These are phyloP conservation scores for Cochlearius cochlearius DNA, from an alignment of 2,113 vertebrate genomes.

Conservation along the genomic window DNA sequence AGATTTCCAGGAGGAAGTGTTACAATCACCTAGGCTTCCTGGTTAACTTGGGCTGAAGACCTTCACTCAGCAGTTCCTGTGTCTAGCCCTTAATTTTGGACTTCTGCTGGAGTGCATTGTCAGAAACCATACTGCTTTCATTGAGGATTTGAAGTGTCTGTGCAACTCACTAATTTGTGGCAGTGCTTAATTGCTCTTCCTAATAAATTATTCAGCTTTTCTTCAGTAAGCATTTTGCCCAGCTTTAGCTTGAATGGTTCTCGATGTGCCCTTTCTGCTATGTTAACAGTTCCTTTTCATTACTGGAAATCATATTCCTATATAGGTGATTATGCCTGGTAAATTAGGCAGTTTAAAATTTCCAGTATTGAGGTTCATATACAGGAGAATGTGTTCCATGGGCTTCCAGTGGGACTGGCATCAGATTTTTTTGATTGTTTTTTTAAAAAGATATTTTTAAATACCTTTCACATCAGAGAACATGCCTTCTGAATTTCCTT, in stretches of 20 bases:
- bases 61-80: neutral
- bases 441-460: neutral
- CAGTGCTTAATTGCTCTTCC: neutral
- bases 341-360: neutral
- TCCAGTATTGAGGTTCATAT: neutral
- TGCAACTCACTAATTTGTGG: neutral
- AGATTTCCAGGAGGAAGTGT: neutral
- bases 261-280: neutral
- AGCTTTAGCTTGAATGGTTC: neutral
- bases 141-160: neutral
- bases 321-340: neutral
- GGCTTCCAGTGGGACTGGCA: neutral
- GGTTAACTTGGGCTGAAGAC: neutral
- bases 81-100: neutral
- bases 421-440: neutral
- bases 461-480: neutral
- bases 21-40: neutral
- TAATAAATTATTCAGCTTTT: neutral
- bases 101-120: neutral
- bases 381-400: neutral
- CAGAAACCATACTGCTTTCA: neutral
- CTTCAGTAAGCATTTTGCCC: neutral
- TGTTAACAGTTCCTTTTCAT: neutral
- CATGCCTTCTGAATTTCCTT: neutral
- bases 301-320: neutral